Evolutionary conservation across 2,888 invertebrate genomes (phyloP).

Genomic region (Tuberolachnus salignus): DNA sequence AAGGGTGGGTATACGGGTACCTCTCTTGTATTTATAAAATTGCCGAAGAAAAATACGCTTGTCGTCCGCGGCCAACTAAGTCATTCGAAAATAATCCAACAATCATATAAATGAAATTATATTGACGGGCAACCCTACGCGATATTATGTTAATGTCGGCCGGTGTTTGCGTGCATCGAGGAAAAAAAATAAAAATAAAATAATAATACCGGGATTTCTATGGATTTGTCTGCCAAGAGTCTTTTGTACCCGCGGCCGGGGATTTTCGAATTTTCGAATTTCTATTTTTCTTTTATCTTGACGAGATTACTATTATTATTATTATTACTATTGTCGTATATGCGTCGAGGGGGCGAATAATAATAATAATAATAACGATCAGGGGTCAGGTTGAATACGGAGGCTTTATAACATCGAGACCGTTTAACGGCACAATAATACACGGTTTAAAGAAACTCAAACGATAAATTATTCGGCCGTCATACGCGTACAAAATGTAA

Average conservation of each 20-base stretch:
- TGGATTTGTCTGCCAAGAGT: slow-evolving; percentile 29
- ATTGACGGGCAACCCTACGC: slow-evolving; percentile 51
- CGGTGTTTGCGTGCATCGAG: slow-evolving; percentile 15
- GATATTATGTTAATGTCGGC: slow-evolving; percentile 51
- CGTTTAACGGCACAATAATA: slow-evolving; percentile 39
- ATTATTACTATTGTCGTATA: too few relatives aligned
- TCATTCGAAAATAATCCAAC: slow-evolving; percentile 53
- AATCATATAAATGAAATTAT: slow-evolving; percentile 47
- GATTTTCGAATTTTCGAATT: slow-evolving; percentile 19
- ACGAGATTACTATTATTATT: slow-evolving; percentile 17
- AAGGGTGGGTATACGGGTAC: not conserved
- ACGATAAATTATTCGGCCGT: not conserved
- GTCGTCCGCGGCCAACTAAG: slow-evolving; percentile 45
- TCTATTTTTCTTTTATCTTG: not conserved
- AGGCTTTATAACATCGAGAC: slow-evolving; percentile 28
- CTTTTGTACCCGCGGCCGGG: not conserved
- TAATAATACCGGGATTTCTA: slow-evolving; percentile 42
- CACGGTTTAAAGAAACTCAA: slow-evolving; percentile 1
- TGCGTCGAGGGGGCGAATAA: slow-evolving; percentile 16
- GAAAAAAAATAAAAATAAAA: too few relatives aligned
- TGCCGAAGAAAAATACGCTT: slow-evolving; percentile 13
- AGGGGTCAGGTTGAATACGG: slow-evolving; percentile 27
- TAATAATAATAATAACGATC: slow-evolving; percentile 25
- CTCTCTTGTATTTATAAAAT: not conserved
- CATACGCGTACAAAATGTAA: too few relatives aligned